Conservation (phyloP, 1,140 invertebrate species). For the Drosophila pallidifrons region DNA sequence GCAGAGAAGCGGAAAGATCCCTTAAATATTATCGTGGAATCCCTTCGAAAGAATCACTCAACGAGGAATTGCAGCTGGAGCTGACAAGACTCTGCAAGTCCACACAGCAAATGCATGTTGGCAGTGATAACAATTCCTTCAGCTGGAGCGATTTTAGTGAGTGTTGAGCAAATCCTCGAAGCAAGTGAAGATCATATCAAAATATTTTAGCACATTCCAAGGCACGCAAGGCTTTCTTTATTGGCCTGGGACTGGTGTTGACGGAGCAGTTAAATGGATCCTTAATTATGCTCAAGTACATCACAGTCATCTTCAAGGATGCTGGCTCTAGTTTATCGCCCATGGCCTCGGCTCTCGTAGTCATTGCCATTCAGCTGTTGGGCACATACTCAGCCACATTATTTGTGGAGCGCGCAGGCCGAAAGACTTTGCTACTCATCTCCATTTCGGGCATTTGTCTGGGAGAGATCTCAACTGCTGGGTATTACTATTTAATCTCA, state of each 20-base stretch:
- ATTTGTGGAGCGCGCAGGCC: constrained; percentile 85
- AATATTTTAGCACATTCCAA: constrained; percentile 34
- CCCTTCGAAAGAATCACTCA: background rate
- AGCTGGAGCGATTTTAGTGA: constrained; percentile 45
- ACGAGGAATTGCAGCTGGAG: constrained; percentile 43
- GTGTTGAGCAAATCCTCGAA: background rate
- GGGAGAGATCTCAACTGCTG: background rate
- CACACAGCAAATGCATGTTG: background rate
- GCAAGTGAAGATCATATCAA: no score
- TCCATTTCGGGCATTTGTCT: constrained; percentile 8
- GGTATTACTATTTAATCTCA: background rate
- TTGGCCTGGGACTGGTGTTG: constrained; percentile 47
- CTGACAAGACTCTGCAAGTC: constrained; percentile 34
- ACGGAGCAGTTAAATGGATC: constrained; percentile 85
- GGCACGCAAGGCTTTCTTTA: constrained; percentile 46
- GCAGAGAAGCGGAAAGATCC: constrained; percentile 58
- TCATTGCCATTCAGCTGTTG: constrained; percentile 87
- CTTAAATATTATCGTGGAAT: constrained; percentile 56
- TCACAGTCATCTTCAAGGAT: constrained; percentile 87
- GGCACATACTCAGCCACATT: constrained; percentile 85
- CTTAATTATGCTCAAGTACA: constrained; percentile 86
- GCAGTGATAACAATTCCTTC: no score
- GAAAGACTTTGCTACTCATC: constrained; percentile 57
- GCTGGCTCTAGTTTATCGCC: constrained; percentile 87
- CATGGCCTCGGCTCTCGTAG: constrained; percentile 89